Evolutionary conservation across 2,888 invertebrate species (phyloP).

Genomic region (Drosophila macrospina): DNA sequence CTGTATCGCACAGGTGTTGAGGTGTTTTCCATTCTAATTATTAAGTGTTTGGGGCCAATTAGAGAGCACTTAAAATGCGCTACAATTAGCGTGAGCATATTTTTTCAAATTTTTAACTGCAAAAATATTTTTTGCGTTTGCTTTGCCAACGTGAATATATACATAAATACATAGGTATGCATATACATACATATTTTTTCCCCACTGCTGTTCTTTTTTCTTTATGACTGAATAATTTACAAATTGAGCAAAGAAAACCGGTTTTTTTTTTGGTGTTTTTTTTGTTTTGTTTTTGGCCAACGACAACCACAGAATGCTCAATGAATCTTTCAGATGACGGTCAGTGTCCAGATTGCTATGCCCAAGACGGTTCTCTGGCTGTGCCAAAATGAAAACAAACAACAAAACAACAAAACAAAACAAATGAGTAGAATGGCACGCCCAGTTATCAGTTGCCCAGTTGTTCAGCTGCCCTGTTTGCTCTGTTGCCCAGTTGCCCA

Average conservation of each 20-base stretch:
- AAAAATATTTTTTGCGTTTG: conserved; percentile 33
- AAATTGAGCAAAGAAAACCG: conserved; percentile 67
- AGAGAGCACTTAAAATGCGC: conserved; percentile 59
- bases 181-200: conserved; percentile 2
- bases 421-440: conserved; percentile 40
- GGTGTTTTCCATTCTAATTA: conserved; percentile 54
- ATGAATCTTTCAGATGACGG: conserved; percentile 51
- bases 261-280: conserved; percentile 57
- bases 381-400: conserved; percentile 49
- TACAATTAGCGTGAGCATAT: conserved; percentile 51
- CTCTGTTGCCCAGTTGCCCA: conserved; percentile 6
- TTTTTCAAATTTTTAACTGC: conserved; percentile 44
- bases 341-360: conserved; percentile 26
- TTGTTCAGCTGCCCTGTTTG: too few species aligned
- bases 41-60: conserved; percentile 54
- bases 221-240: conserved; percentile 73
- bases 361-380: conserved; percentile 27
- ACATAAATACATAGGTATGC: neutral
- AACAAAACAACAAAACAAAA: conserved; percentile 25
- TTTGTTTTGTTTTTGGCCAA: neutral
- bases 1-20: conserved; percentile 36
- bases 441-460: conserved; percentile 35
- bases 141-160: conserved; percentile 16
- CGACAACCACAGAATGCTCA: conserved; percentile 47
- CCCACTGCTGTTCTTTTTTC: conserved; percentile 34